Evolutionary conservation across 92 coral and sea anemone genomes (phyloP).

Genomic region (Metridium senile): DNA sequence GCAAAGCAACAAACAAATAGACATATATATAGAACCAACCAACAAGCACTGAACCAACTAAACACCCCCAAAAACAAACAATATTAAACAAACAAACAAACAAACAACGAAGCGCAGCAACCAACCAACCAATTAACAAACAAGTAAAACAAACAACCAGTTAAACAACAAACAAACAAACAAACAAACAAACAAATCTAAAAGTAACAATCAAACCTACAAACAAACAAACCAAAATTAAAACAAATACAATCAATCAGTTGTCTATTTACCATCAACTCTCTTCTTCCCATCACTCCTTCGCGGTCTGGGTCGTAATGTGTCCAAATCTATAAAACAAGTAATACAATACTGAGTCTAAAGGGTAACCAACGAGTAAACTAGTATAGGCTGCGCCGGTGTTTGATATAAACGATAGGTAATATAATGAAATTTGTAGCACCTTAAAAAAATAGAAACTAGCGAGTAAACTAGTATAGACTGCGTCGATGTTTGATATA

Average conservation of each 20-base stretch:
- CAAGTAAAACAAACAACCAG: background rate
- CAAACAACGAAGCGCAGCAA: background rate
- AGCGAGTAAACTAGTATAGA: no score
- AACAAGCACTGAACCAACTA: background rate
- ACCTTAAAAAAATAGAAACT: no score
- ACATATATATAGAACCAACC: background rate
- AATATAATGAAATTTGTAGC: no score
- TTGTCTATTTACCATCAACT: conserved; percentile 50
- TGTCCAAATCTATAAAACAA: conserved; percentile 68
- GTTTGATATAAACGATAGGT: no score
- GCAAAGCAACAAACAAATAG: background rate
- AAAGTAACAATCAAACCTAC: background rate
- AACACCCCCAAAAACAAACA: background rate
- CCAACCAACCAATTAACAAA: background rate
- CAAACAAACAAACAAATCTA: background rate
- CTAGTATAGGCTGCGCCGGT: no score
- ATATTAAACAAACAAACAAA: background rate
- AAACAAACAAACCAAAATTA: background rate
- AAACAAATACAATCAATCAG: no score
- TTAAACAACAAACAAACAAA: background rate
- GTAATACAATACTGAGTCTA: no score
- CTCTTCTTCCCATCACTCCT: conserved; percentile 61
- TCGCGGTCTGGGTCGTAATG: conserved; percentile 74
- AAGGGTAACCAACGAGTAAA: no score
- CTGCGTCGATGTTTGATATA: no score